Base-by-base conservation (phyloP, 2,888 invertebrate genomes). In the Saturnia pavonia region DNA sequence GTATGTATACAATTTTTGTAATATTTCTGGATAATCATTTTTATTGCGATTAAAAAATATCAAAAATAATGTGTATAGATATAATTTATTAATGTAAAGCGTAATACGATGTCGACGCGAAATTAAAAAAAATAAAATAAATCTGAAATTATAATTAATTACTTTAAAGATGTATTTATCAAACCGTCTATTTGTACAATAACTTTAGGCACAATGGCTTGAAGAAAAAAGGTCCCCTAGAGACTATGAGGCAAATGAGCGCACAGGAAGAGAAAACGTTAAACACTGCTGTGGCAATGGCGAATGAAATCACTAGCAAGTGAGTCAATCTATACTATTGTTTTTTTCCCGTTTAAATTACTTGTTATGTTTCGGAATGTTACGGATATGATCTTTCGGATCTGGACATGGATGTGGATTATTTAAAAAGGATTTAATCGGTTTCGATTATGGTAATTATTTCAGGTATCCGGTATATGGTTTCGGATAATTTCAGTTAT, bases 271-370 rank as follows among this genome's bases (percentile, higher is more conserved):
- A 98, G 87, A 97, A 96, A 88, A 97, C 98, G 12, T 94, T 99
- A 73, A 98, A 99, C 81, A 97, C 97, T 27, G 99, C 99, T 0
- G 98, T 99, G 74, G 98, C 98, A 70, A 95, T 99, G 91, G 99
- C 98, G 27, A 98, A 98, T 88, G 98, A 99, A 91, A 95, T 99
- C 73, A 98, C 98, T 66, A 96, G 96, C 68, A 95, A 95, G 94
- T 96, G 87, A 78, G 94, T 77, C 34, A 12, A 27, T 7, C 25
- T 48, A 42, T n/a, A 40, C 12, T 42, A 34, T 6, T 34, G 34
- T 34, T 4, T n/a, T 60, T 19, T 16, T 60, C 3, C 43, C n/a
- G n/a, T 43, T 51, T 14, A 51, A 14, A 7, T 19, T 14, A 19
- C 19, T 51, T 51, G 14, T n/a, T n/a, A n/a, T n/a, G n/a, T n/a